phyloP scores from a whole-genome alignment of 2,113 vertebrate genomes.

The Urocolius indicus region DNA sequence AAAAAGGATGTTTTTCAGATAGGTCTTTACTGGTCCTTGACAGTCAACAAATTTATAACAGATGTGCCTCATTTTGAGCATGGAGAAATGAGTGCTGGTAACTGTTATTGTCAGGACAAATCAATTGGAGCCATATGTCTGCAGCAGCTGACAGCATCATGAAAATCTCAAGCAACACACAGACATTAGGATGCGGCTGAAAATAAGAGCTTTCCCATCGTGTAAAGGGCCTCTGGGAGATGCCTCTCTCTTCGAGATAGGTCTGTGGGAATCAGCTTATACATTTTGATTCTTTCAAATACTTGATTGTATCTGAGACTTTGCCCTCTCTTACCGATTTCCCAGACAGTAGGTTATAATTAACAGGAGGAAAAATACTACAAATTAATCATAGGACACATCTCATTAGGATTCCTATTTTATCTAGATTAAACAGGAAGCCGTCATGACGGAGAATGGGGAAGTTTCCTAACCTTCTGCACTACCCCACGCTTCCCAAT shows the following conservation, averaged over 20 bases:
- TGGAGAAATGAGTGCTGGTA: constrained; percentile 73
- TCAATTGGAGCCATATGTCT: constrained; percentile 71
- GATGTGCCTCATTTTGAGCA: constrained; percentile 79
- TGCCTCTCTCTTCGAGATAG: background rate
- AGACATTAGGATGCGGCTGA: constrained; percentile 25
- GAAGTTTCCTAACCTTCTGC: background rate
- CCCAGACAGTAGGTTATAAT: constrained; percentile 14
- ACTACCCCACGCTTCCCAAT: background rate
- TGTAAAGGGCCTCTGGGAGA: constrained; percentile 27
- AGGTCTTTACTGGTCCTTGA: constrained; percentile 78
- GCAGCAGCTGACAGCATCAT: constrained; percentile 59
- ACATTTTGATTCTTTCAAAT: constrained; percentile 26
- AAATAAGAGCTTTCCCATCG: constrained; percentile 20
- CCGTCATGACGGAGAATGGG: background rate
- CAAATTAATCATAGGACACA: constrained; percentile 48
- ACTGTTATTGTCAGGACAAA: constrained; percentile 65
- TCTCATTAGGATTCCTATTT: constrained; percentile 26
- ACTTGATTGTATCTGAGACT: background rate
- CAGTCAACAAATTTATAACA: constrained; percentile 82
- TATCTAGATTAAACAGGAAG: background rate
- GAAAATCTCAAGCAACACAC: constrained; percentile 45
- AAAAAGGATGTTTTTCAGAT: constrained; percentile 40
- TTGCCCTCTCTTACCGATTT: background rate
- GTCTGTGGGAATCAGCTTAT: constrained; percentile 22
- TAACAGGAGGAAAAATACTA: constrained; percentile 40